Evolutionary conservation across 2,113 vertebrate genomes (phyloP).

Genomic region (Seriola quinqueradiata): DNA sequence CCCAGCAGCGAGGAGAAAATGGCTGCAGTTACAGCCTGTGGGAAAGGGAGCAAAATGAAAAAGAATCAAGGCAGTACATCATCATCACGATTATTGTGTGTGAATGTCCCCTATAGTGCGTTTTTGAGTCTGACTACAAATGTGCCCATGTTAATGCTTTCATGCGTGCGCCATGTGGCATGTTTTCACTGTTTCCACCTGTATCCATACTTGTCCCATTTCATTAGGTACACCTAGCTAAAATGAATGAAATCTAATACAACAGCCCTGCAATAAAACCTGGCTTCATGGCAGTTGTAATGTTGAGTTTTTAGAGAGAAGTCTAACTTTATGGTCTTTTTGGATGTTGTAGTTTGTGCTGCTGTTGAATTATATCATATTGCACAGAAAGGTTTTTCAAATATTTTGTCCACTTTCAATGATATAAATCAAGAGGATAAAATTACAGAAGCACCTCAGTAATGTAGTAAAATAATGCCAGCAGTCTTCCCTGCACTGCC

Average conservation of each 20-base stretch:
- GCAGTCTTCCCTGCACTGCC: background rate
- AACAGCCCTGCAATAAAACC: background rate
- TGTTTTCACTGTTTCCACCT: background rate
- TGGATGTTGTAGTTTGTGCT: background rate
- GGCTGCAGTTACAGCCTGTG: slow-evolving; percentile 37
- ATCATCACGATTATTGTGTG: slow-evolving; percentile 14
- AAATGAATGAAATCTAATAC: background rate
- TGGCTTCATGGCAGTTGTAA: background rate
- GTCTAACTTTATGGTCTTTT: background rate
- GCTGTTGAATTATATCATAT: background rate
- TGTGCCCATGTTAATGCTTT: background rate
- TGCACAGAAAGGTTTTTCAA: background rate
- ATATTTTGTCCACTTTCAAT: background rate
- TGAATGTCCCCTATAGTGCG: background rate
- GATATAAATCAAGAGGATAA: background rate
- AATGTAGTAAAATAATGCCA: slow-evolving; percentile 1
- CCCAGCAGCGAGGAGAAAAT: slow-evolving; percentile 25
- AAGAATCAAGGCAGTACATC: background rate
- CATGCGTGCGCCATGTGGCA: background rate
- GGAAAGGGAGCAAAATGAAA: slow-evolving; percentile 12
- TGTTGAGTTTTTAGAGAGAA: background rate
- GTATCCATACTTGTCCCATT: background rate
- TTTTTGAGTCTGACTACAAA: background rate
- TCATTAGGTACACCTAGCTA: background rate
- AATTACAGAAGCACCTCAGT: background rate